Conservation (phyloP, 1,140 invertebrate genomes). For the Acromyrmex heyeri region DNA sequence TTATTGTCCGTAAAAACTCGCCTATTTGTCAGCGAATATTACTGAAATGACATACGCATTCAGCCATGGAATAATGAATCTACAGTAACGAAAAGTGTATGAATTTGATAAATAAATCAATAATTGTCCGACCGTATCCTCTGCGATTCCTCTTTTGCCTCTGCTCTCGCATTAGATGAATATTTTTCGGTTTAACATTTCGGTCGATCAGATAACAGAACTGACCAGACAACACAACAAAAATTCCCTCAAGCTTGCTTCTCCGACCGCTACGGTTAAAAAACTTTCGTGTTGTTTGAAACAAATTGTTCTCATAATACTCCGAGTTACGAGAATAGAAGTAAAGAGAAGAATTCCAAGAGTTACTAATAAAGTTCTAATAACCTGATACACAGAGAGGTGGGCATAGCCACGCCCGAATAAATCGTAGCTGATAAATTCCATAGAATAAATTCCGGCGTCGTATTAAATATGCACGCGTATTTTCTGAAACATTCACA, state of each 20-base stretch:
- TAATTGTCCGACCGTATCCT: constrained; percentile 1
- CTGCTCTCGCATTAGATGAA: constrained; percentile 8
- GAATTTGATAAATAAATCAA: constrained; percentile 50
- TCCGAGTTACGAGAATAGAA: no score
- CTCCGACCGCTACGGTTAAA: background rate
- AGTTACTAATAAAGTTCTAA: background rate
- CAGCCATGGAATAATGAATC: constrained; percentile 8
- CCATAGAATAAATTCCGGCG: background rate
- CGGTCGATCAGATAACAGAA: background rate
- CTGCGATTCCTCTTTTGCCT: no score
- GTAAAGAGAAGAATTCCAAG: background rate
- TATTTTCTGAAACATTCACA: constrained; percentile 56
- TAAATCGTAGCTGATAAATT: background rate
- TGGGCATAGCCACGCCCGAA: background rate
- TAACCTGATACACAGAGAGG: background rate
- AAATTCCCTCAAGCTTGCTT: background rate
- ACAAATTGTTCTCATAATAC: background rate
- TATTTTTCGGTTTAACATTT: background rate
- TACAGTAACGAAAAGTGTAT: background rate
- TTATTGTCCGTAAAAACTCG: constrained; percentile 37
- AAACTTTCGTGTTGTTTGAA: background rate
- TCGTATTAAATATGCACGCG: constrained; percentile 27
- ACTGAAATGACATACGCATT: constrained; percentile 8
- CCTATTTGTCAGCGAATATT: constrained; percentile 19
- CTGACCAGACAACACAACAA: background rate